phyloP scores from a whole-genome alignment of 2,888 invertebrate species.

The Microctonus aethiopoides region DNA sequence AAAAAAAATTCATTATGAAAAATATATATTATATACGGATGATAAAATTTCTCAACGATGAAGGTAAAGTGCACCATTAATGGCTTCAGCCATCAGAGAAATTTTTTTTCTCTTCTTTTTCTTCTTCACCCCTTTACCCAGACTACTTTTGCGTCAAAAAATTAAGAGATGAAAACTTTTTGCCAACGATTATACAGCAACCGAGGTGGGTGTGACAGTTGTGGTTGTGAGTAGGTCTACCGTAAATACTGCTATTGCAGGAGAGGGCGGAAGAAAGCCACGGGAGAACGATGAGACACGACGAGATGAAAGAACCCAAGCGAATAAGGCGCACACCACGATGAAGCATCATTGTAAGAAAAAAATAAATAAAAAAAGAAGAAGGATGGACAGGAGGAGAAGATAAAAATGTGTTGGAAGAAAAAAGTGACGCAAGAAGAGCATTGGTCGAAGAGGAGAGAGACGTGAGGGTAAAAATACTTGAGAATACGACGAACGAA shows the following conservation, averaged over 20 bases:
- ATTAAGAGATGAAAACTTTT: conserved; percentile 51
- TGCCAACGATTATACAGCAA: conserved; percentile 50
- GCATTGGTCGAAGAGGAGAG: conserved; percentile 36
- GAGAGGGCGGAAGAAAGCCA: conserved; percentile 41
- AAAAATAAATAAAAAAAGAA: too few species aligned
- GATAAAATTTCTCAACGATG: neutral
- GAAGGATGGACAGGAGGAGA: conserved; percentile 6
- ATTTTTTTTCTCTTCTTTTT: neutral
- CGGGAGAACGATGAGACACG: conserved; percentile 47
- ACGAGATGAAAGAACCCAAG: conserved; percentile 55
- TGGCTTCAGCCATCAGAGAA: neutral
- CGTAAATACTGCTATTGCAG: conserved; percentile 6
- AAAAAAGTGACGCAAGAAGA: conserved; percentile 35
- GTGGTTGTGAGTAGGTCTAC: conserved; percentile 2
- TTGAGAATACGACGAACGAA: conserved; percentile 33
- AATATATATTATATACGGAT: neutral
- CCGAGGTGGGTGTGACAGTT: too few species aligned
- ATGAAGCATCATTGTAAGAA: conserved; percentile 22
- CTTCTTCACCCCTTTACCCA: neutral
- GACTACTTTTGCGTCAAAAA: neutral
- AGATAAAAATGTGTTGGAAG: conserved; percentile 23
- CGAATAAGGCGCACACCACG: conserved; percentile 30
- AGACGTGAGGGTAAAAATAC: conserved; percentile 41
- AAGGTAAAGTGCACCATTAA: neutral
- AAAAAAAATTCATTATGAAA: neutral